Evolutionary conservation across 2,113 vertebrate species (phyloP).

Genomic region (Strix aluco): DNA sequence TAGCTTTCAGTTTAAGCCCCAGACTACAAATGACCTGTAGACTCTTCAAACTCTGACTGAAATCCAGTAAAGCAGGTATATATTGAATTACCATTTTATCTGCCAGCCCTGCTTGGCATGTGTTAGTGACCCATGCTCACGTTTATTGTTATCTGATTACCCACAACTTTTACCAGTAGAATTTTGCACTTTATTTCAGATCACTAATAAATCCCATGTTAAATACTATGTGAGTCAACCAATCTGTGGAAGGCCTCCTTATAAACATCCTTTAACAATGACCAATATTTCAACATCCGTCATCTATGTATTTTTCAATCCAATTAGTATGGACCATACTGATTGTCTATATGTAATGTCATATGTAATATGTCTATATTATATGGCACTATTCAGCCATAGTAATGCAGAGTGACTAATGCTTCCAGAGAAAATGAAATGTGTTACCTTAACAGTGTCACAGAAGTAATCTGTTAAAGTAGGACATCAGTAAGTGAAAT

Average conservation of each 20-base stretch:
- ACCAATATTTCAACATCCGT: background rate
- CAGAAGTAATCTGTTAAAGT: background rate
- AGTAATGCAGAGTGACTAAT: background rate
- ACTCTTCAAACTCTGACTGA: background rate
- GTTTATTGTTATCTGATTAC: accelerated
- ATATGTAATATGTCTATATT: background rate
- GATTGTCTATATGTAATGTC: too few relatives aligned
- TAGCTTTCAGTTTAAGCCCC: background rate
- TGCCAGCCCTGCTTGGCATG: background rate
- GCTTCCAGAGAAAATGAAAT: background rate
- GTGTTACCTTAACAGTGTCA: background rate
- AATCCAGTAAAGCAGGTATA: background rate
- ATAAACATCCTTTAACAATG: background rate
- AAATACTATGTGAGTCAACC: background rate
- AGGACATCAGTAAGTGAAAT: background rate
- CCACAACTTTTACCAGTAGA: background rate
- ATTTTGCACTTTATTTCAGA: background rate
- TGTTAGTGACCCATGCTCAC: background rate
- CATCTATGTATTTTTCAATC: background rate
- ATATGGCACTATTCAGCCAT: background rate
- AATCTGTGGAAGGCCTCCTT: background rate
- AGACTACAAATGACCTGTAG: background rate
- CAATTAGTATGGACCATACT: background rate
- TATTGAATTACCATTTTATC: background rate
- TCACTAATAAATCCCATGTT: background rate